Evolutionary conservation across 2,888 invertebrate species (phyloP), one percentile per base, ranked within the genome.

Genomic region (Anorthoa munda): DNA sequence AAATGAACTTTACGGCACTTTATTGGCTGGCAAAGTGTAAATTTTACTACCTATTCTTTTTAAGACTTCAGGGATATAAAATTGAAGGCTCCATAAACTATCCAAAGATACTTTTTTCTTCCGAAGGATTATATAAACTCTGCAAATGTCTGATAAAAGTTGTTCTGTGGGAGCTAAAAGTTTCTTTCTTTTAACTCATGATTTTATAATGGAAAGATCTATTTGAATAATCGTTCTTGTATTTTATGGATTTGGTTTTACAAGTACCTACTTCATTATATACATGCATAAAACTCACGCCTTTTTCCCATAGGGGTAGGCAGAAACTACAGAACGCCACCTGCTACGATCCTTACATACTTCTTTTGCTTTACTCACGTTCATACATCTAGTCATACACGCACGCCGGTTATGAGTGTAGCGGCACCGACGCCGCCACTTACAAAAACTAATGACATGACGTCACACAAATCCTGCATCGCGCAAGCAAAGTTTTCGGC

Each of bases 51-150:
- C 56, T 53, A 39, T 15, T 53, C n/a, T 55, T 66, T 66, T 46
- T 51, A 68, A 68, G 58, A 48, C 48, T 59, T 39, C 23, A n/a
- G 18, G 3, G 18, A 55, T 23, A 56, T 51, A 61, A 76, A 76
- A 59, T n/a, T 67, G 4, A 65, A 50, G 46, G 64, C 53, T 56
- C n/a, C 53, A 66, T 75, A 70, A 64, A 75, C 70, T 64, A 71
- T 64, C 48, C 4, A 26, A 60, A 65, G 45, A 51, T 68, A 60
- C 39, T 55, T 75, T 66, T 67, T 67, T 39, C n/a, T 59, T 61
- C 15, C 23, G 53, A 56, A 66, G 13, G 23, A 48, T 70, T 51
- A 66, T 50, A 67, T 56, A 39, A 39, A 69, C 61, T 55, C 51
- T 23, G 26, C 26, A 23, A 68, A 45, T 58, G 48, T 51, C 17